A percentile compares a stretch with the other conserved stretches of the same genome.
Evolutionary conservation across 2,113 vertebrate genomes (phyloP).

Genomic region (Fulica atra): DNA sequence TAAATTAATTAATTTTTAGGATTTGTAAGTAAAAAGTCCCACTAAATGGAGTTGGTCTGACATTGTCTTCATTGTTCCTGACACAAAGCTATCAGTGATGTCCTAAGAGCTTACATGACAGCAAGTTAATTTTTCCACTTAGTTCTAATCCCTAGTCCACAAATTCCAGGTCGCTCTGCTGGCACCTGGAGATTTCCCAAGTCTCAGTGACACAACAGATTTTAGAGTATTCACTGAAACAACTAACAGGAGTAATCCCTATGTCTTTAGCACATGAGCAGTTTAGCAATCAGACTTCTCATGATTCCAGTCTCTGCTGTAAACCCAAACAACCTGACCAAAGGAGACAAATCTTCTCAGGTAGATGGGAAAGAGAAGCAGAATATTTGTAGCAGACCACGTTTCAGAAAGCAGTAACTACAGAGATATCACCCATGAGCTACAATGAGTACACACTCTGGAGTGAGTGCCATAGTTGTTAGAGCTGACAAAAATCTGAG

Average conservation of each 20-base stretch:
- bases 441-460: rapidly evolving
- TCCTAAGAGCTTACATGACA: neutral
- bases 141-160: neutral
- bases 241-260: rapidly evolving
- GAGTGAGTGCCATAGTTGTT: neutral
- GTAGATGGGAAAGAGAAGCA: neutral
- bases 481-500: too few species aligned
- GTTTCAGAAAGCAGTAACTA: neutral
- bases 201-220: neutral
- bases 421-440: rapidly evolving
- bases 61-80: neutral
- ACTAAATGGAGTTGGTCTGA: too few species aligned
- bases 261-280: neutral
- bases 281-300: neutral
- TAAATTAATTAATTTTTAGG: neutral
- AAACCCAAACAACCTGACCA: neutral
- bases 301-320: neutral
- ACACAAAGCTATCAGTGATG: neutral
- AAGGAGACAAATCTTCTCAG: neutral
- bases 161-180: neutral
- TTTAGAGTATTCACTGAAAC: neutral
- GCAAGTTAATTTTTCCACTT: neutral
- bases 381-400: neutral
- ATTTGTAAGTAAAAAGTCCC: neutral
- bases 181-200: neutral